Conservation (phyloP, 2,888 invertebrate genomes). For the Colletes collaris region DNA sequence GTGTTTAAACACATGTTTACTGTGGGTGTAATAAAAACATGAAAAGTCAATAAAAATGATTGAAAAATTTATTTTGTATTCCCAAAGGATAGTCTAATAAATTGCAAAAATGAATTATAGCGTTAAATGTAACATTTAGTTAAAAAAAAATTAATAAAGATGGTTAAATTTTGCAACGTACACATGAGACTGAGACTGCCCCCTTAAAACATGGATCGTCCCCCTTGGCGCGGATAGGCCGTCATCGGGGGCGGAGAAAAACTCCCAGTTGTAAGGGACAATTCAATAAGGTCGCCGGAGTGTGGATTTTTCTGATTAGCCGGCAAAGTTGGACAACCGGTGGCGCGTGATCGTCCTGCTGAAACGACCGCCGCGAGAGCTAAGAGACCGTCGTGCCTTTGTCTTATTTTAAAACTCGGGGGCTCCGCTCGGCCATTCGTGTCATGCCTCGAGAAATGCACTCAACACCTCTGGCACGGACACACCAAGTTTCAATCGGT, state of each 20-base stretch:
- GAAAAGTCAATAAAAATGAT: too few relatives aligned
- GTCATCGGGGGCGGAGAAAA: conserved; percentile 38
- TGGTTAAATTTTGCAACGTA: too few relatives aligned
- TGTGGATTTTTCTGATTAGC: conserved; percentile 82
- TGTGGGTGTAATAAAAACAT: too few relatives aligned
- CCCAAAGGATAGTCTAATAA: too few relatives aligned
- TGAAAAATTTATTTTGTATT: too few relatives aligned
- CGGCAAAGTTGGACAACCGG: conserved; percentile 78
- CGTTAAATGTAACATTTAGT: too few relatives aligned
- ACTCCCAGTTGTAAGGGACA: conserved; percentile 59
- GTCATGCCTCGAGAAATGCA: conserved; percentile 73
- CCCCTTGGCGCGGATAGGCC: conserved; percentile 20
- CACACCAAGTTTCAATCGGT: conserved; percentile 75
- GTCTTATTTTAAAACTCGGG: conserved; percentile 75
- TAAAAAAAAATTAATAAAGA: too few relatives aligned
- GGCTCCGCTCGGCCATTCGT: conserved; percentile 69
- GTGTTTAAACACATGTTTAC: too few relatives aligned
- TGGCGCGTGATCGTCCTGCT: conserved; percentile 80
- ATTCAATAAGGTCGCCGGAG: conserved; percentile 79
- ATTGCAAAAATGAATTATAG: too few relatives aligned
- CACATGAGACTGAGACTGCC: too few relatives aligned
- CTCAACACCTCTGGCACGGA: conserved; percentile 73
- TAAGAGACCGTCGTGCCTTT: conserved; percentile 52
- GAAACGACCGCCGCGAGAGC: conserved; percentile 65
- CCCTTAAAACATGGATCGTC: neutral